phyloP scores from a whole-genome alignment of 1,140 invertebrate species.

The Campodea augens region DNA sequence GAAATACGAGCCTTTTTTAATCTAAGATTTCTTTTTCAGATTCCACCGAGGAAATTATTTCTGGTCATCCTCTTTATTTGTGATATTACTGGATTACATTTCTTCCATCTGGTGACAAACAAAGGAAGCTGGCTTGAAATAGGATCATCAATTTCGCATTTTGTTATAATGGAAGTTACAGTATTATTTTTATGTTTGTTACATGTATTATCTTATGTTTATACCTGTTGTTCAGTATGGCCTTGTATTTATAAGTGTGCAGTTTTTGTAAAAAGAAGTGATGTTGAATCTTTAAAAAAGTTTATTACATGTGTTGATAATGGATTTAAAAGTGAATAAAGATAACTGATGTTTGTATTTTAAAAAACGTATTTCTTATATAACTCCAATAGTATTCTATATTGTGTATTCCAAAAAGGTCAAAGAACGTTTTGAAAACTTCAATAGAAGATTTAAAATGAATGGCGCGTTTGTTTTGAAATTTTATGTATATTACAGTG shows the following conservation, averaged over 20 bases:
- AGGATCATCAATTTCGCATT: slow-evolving; percentile 47
- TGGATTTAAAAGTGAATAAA: no score
- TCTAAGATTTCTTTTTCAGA: slow-evolving; percentile 23
- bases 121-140: slow-evolving; percentile 91
- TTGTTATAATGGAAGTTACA: slow-evolving; percentile 33
- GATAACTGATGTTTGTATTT: no score
- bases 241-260: no score
- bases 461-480: no score
- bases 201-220: slow-evolving; percentile 19
- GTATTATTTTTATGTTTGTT: slow-evolving; percentile 24
- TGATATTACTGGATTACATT: slow-evolving; percentile 68
- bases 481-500: no score
- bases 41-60: slow-evolving; percentile 34
- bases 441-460: no score
- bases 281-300: not conserved
- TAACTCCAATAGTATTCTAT: no score
- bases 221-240: slow-evolving; percentile 3
- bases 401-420: no score
- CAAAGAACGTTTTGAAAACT: no score
- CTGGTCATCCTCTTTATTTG: slow-evolving; percentile 56
- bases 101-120: slow-evolving; percentile 64
- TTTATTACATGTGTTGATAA: no score
- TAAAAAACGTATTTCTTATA: no score
- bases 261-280: not conserved
- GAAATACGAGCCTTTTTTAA: no score